A percentile compares a stretch with the other conserved stretches of the same genome.
Conservation (phyloP, 2,113 vertebrate genomes). For the Serilophus lunatus region DNA sequence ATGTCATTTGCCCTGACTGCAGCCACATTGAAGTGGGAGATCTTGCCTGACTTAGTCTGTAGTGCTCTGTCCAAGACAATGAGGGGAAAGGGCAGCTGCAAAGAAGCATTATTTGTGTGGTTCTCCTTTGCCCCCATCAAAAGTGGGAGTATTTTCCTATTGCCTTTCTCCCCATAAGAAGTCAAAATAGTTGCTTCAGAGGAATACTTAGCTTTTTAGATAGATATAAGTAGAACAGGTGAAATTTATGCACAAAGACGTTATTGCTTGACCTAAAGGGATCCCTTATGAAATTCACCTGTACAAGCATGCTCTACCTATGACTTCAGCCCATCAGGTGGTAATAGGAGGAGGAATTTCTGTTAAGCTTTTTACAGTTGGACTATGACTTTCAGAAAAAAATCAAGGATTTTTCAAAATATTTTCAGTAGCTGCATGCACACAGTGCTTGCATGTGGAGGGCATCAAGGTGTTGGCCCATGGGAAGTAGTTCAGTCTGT, state of each 20-base stretch:
- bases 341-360: background rate
- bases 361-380: background rate
- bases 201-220: background rate
- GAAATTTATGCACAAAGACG: background rate
- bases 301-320: background rate
- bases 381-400: background rate
- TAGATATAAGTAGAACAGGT: background rate
- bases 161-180: background rate
- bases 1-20: background rate
- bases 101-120: background rate
- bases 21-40: fast-evolving
- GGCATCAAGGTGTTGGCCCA: background rate
- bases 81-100: background rate
- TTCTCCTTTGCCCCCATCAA: background rate
- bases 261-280: background rate
- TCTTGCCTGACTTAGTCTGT: background rate
- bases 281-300: background rate
- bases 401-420: background rate
- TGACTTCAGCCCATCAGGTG: background rate
- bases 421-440: background rate
- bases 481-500: fast-evolving
- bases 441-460: background rate
- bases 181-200: background rate
- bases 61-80: background rate
- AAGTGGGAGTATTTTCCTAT: background rate